Conservation (phyloP, 2,797 vertebrate species). For the Bradypus variegatus region DNA sequence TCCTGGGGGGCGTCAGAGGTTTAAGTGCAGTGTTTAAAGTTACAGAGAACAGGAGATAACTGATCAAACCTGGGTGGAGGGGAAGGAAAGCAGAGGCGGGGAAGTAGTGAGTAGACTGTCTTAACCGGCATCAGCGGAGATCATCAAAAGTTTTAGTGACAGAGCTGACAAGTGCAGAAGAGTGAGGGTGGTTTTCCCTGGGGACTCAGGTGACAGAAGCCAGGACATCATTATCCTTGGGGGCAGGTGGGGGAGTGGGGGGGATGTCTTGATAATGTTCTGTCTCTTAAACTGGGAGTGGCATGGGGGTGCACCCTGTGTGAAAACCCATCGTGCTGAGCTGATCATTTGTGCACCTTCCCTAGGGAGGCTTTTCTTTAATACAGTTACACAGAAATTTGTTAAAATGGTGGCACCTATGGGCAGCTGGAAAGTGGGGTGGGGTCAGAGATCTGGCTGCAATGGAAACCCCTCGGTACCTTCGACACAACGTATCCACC, state of each 20-base stretch:
- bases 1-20: not conserved
- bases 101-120: accelerated
- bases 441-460: not conserved
- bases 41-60: accelerated
- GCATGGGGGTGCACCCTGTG: accelerated
- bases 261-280: accelerated
- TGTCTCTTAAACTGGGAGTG: not conserved
- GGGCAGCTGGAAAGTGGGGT: not conserved
- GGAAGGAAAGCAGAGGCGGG: not conserved
- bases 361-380: not conserved
- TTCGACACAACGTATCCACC: accelerated
- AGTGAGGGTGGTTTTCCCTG: not conserved
- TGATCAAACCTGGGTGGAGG: accelerated
- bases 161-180: not conserved
- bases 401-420: not conserved
- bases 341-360: accelerated
- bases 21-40: too few species aligned
- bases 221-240: too few species aligned
- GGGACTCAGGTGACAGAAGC: not conserved
- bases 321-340: not conserved
- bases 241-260: too few species aligned
- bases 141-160: not conserved
- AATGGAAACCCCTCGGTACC: not conserved
- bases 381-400: not conserved
- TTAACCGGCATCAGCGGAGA: not conserved